A percentile compares a stretch with the other conserved stretches of the same genome.
These are phyloP conservation scores for Excalfactoria chinensis DNA, from an alignment of 2,113 vertebrate species.

Conservation along the genomic window DNA sequence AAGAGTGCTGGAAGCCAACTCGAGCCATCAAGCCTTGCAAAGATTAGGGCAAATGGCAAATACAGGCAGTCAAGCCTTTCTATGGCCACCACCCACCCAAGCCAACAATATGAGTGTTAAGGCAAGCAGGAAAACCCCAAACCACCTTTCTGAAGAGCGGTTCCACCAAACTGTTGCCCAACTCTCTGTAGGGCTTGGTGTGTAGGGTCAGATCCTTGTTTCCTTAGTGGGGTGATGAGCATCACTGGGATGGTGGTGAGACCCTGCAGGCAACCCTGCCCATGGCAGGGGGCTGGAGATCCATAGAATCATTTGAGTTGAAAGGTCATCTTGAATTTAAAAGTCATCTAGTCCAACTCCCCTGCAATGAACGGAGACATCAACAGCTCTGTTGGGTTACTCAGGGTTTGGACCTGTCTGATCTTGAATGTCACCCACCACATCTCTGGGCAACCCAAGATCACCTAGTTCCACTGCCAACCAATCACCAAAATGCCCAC, in stretches of 20 bases:
- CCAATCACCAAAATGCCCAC: too few species aligned
- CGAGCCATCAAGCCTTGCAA: background rate
- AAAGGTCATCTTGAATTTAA: too few species aligned
- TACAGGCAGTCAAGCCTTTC: background rate
- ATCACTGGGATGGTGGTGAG: accelerated
- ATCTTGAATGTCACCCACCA: too few species aligned
- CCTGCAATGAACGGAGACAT: too few species aligned
- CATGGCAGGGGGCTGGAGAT: too few species aligned
- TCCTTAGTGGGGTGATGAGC: background rate
- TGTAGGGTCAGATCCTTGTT: accelerated
- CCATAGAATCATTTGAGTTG: too few species aligned
- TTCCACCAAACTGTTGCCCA: background rate
- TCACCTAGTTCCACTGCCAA: too few species aligned
- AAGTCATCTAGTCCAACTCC: too few species aligned
- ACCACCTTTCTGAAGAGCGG: background rate
- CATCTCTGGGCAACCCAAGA: too few species aligned
- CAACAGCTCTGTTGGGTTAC: too few species aligned
- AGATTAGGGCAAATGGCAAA: background rate
- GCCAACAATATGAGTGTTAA: background rate
- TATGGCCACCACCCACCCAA: background rate
- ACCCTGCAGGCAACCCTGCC: background rate
- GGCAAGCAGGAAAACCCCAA: constrained; percentile 39
- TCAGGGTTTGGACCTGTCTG: too few species aligned
- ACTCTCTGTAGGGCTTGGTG: background rate
- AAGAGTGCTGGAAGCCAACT: background rate